phyloP scores from a whole-genome alignment of 2,797 vertebrate genomes.

The Mastacembelus armatus region DNA sequence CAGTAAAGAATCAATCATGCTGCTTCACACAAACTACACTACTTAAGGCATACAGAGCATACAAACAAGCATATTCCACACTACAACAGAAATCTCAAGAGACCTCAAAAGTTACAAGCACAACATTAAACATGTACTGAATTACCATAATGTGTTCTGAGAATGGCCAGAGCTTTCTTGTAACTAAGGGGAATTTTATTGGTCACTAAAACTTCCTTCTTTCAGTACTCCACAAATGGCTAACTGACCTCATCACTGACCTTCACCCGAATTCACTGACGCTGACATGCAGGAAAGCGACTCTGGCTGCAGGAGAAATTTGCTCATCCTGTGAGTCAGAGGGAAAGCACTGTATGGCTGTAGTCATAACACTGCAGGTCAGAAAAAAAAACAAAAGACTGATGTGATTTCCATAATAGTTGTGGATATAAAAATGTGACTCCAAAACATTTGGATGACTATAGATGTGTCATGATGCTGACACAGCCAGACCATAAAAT shows the following conservation, averaged over 20 bases:
- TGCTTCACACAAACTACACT: slow-evolving; percentile 16
- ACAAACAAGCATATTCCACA: slow-evolving; percentile 9
- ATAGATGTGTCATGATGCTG: neutral
- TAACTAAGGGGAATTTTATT: slow-evolving; percentile 13
- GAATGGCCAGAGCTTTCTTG: slow-evolving; percentile 19
- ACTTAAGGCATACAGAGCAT: slow-evolving; percentile 39
- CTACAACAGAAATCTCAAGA: neutral
- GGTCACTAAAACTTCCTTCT: slow-evolving; percentile 30
- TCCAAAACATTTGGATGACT: neutral
- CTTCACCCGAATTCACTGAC: slow-evolving; percentile 16
- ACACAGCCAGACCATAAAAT: neutral
- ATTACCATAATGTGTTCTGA: slow-evolving; percentile 8
- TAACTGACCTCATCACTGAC: slow-evolving; percentile 43
- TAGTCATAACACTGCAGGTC: slow-evolving; percentile 15
- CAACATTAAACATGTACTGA: neutral
- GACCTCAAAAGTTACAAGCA: neutral
- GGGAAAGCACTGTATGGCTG: slow-evolving; percentile 33
- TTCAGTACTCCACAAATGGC: slow-evolving; percentile 6
- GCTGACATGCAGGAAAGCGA: slow-evolving; percentile 43
- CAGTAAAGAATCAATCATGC: neutral
- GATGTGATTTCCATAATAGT: slow-evolving; percentile 3
- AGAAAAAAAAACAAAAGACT: slow-evolving; percentile 7
- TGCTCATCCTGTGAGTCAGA: slow-evolving; percentile 53
- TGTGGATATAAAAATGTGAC: slow-evolving; percentile 1
- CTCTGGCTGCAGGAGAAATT: slow-evolving; percentile 11